phyloP scores from a whole-genome alignment of 2,113 vertebrate species.

The Platichthys flesus region DNA sequence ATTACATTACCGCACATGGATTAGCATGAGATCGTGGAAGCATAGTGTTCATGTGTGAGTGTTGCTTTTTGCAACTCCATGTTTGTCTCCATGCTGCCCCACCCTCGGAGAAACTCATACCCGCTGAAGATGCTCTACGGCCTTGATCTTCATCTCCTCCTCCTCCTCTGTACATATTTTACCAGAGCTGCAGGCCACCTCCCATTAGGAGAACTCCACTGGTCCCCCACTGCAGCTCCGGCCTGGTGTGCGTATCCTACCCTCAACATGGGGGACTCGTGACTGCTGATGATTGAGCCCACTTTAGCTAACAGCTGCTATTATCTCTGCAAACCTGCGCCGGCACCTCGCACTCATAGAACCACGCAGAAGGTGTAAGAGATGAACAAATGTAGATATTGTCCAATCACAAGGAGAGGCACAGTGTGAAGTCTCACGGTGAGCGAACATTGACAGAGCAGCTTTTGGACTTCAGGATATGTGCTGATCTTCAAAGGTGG shows the following conservation, averaged over 20 bases:
- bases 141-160: slow-evolving; percentile 11
- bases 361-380: slow-evolving; percentile 37
- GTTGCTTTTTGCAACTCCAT: not conserved
- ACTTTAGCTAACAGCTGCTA: slow-evolving; percentile 70
- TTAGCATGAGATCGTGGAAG: slow-evolving; percentile 32
- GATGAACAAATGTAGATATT: slow-evolving; percentile 68
- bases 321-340: slow-evolving; percentile 56
- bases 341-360: slow-evolving; percentile 5
- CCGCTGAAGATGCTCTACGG: slow-evolving; percentile 15
- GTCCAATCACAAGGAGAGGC: slow-evolving; percentile 54
- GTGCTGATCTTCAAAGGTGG: slow-evolving; percentile 3
- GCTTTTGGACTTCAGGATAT: slow-evolving; percentile 34
- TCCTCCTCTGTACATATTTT: slow-evolving; percentile 9
- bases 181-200: slow-evolving; percentile 31
- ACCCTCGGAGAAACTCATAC: slow-evolving; percentile 21
- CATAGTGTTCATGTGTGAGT: slow-evolving; percentile 2
- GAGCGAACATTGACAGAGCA: slow-evolving; percentile 48
- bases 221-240: slow-evolving; percentile 9
- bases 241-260: slow-evolving; percentile 37
- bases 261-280: slow-evolving; percentile 51
- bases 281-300: slow-evolving; percentile 67
- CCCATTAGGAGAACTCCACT: slow-evolving; percentile 32
- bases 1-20: slow-evolving; percentile 51
- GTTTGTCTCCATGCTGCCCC: slow-evolving; percentile 4
- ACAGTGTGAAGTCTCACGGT: slow-evolving; percentile 50